Percentiles rank a stretch among this genome's conserved stretches.
These are phyloP conservation scores for Leptinotarsa lineolata DNA, from an alignment of 1,140 invertebrate genomes.

Conservation along the genomic window DNA sequence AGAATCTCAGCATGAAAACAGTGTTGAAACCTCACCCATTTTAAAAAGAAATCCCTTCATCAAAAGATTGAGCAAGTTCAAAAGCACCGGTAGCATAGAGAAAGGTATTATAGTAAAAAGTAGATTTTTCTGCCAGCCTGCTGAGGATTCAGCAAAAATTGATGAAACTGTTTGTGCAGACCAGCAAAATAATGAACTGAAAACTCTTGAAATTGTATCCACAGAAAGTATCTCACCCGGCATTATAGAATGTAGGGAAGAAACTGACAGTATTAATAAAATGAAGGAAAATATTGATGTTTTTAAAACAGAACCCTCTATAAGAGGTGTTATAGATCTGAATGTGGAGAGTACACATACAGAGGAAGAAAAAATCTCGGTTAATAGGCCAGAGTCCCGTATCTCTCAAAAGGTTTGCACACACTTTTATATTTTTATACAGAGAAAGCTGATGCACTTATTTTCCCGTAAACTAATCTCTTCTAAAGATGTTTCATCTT, in stretches of 20 bases:
- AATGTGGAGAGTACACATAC: not conserved
- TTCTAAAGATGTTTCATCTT: too few species aligned
- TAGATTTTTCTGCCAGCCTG: conserved; percentile 35
- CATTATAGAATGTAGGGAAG: not conserved
- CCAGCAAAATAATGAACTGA: too few species aligned
- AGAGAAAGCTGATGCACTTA: not conserved
- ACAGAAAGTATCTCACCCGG: too few species aligned
- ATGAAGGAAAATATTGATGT: not conserved
- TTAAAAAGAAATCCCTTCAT: conserved; percentile 41
- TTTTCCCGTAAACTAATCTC: too few species aligned
- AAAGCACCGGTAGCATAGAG: conserved; percentile 29
- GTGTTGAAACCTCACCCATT: conserved; percentile 29
- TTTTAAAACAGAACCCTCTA: too few species aligned
- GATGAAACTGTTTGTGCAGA: too few species aligned
- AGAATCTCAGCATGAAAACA: conserved; percentile 21
- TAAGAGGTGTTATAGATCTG: too few species aligned
- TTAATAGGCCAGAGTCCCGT: not conserved
- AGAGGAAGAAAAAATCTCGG: not conserved
- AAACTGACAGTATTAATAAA: not conserved
- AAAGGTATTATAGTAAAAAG: conserved; percentile 36
- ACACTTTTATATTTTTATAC: conserved; percentile 5
- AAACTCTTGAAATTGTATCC: too few species aligned
- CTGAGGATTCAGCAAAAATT: conserved; percentile 19
- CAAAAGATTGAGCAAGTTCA: conserved; percentile 47
- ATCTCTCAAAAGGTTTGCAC: not conserved